Conservation (phyloP, 2,113 vertebrate genomes). For the Chloropsis hardwickii region DNA sequence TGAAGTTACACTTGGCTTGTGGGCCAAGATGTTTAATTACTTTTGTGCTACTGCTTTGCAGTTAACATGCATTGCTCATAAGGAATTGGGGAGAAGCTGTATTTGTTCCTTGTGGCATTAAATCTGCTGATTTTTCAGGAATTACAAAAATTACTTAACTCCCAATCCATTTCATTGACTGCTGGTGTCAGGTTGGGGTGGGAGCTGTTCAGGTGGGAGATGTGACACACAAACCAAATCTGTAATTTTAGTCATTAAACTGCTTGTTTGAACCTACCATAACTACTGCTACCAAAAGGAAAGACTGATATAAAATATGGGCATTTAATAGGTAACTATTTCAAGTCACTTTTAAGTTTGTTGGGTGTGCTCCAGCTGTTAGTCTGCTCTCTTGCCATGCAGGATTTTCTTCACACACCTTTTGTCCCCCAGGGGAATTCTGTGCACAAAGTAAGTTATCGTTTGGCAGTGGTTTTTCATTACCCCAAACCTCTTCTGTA, state of each 20-base stretch:
- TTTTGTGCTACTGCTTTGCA: neutral
- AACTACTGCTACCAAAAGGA: neutral
- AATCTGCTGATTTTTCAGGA: neutral
- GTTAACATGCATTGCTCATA: neutral
- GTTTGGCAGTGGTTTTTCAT: neutral
- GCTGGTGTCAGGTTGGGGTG: accelerated
- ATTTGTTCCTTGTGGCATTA: neutral
- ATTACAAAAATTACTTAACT: neutral
- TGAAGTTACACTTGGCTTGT: neutral
- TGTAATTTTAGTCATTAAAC: neutral
- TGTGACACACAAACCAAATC: neutral
- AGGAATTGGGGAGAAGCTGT: neutral
- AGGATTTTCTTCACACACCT: neutral
- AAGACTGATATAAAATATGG: neutral
- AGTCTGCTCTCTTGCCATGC: neutral
- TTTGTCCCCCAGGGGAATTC: neutral
- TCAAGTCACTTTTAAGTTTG: neutral
- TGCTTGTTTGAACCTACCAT: neutral
- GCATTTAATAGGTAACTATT: neutral
- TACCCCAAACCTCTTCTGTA: neutral
- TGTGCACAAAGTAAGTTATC: neutral
- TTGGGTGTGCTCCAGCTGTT: neutral
- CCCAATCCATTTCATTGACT: neutral
- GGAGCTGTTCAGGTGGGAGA: neutral
- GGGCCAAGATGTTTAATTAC: neutral